Base-by-base conservation (phyloP, 1,140 invertebrate genomes). In the Drosophila rufa region DNA sequence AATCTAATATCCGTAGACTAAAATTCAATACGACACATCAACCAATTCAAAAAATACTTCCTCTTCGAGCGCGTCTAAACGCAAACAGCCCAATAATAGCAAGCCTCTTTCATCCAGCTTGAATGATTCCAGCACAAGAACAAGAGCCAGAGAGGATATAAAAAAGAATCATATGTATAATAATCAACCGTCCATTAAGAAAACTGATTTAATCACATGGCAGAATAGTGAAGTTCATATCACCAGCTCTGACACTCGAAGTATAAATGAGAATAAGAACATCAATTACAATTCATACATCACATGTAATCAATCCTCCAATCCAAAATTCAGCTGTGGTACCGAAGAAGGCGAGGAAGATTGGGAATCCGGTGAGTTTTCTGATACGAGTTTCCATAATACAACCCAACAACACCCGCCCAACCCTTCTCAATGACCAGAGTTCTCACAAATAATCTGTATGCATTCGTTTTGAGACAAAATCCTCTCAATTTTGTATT, bases 291-390 rank as follows among this genome's bases (percentile, higher is more conserved):
- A 91, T 56, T 77, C 77, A 84, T 80, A 84, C 78, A 80, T 67
- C 75, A 78, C 57, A 65, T 80, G 71, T 77, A 89, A 87, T 56
- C 79, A 71, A 61, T 83, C 80, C 61, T 83, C 84, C 53, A 56
- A 56, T 73, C 80, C 84, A 80, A 82, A 86, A 62, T 82, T 70
- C 53, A 77, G 67, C 64, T 75, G 76, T 68, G 74, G 66, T 71
- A 69, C 66, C 68, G 91, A 82, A 74, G 87, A 89, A 57, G 85
- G 85, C 70, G 87, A 91, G 69, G 91, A 95, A 93, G 94, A 94
- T 93, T 96, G 95, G 95, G 95, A 96, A 94, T 96, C 95, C 87
- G 95, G 96, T 96, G 94, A 96, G 95, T 94, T 79, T 71, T 74
- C 65, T 70, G 68, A 75, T 14, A 74, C 70, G 76, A 80, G 58